Conservation (phyloP, 1,140 invertebrate genomes). For the Psix sp. region DNA sequence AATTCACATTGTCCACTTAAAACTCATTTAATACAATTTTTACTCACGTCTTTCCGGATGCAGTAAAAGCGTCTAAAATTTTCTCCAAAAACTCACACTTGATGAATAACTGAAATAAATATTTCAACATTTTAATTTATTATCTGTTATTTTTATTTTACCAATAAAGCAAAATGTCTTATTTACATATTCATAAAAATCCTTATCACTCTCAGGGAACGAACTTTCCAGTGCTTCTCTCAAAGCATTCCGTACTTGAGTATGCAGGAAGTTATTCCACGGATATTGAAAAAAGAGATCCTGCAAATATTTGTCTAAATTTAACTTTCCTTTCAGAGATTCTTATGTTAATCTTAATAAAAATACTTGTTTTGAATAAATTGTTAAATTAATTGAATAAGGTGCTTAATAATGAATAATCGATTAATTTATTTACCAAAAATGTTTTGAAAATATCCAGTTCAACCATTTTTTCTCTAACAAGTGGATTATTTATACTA, state of each 20-base stretch:
- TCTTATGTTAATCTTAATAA: too few species aligned
- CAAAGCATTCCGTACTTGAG: slow-evolving; percentile 87
- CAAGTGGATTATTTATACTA: slow-evolving; percentile 80
- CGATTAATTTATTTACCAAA: slow-evolving; percentile 77
- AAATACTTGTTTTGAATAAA: too few species aligned
- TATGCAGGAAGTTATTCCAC: slow-evolving; percentile 94
- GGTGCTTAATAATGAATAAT: too few species aligned
- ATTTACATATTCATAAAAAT: slow-evolving; percentile 79
- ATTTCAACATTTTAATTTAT: slow-evolving; percentile 1
- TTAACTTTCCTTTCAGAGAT: too few species aligned
- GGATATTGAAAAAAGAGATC: slow-evolving; percentile 90
- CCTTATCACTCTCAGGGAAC: slow-evolving; percentile 71
- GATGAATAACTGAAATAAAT: slow-evolving; percentile 81
- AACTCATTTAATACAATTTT: slow-evolving; percentile 3
- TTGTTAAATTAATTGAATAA: too few species aligned
- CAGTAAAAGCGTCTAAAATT: slow-evolving; percentile 82
- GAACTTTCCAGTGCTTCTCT: slow-evolving; percentile 80
- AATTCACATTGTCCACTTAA: not conserved
- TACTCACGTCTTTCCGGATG: slow-evolving; percentile 76
- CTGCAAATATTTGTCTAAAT: slow-evolving; percentile 73
- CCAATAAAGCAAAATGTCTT: not conserved
- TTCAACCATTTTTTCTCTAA: slow-evolving; percentile 77
- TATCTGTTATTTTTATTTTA: not conserved
- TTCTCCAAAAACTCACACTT: slow-evolving; percentile 82
- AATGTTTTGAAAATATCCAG: slow-evolving; percentile 81